phyloP scores from a whole-genome alignment of 2,888 invertebrate genomes.

The Conops quadrifasciatus region DNA sequence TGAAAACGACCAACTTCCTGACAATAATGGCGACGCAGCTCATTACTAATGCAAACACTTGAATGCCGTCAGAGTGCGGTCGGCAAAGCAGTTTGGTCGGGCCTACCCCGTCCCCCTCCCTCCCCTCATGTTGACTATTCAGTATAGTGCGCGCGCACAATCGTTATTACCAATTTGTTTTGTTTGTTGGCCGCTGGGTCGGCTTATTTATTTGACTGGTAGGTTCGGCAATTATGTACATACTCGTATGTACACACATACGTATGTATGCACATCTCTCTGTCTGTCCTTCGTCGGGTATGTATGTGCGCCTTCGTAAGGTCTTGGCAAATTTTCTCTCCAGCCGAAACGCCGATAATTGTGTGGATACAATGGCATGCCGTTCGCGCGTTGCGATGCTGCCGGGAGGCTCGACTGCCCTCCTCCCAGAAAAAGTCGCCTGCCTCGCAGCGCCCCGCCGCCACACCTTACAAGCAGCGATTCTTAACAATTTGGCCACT shows the following conservation, averaged over 20 bases:
- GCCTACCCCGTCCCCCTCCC: too few species aligned
- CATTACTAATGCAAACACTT: conserved; percentile 50
- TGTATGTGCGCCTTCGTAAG: not conserved
- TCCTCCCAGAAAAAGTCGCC: not conserved
- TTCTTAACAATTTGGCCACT: conserved; percentile 6
- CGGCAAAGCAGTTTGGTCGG: conserved; percentile 9
- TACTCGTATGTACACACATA: too few species aligned
- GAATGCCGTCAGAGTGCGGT: conserved; percentile 30
- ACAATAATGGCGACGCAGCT: conserved; percentile 47
- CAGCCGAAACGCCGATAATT: conserved; percentile 32
- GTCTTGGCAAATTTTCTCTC: conserved; percentile 18
- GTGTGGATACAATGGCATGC: conserved; percentile 37
- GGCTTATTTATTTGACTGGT: not conserved
- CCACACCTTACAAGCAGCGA: conserved; percentile 21
- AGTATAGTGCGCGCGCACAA: conserved; percentile 18
- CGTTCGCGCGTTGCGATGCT: conserved; percentile 23
- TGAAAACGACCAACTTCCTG: conserved; percentile 44
- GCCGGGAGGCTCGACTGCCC: not conserved
- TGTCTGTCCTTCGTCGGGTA: not conserved
- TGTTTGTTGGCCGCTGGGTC: not conserved
- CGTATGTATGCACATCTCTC: not conserved
- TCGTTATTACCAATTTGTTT: conserved; percentile 31
- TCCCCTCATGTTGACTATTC: too few species aligned
- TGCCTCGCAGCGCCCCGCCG: not conserved
- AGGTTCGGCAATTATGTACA: not conserved